phyloP scores from a whole-genome alignment of 2,113 vertebrate species.

The Sphyrna mokarran region DNA sequence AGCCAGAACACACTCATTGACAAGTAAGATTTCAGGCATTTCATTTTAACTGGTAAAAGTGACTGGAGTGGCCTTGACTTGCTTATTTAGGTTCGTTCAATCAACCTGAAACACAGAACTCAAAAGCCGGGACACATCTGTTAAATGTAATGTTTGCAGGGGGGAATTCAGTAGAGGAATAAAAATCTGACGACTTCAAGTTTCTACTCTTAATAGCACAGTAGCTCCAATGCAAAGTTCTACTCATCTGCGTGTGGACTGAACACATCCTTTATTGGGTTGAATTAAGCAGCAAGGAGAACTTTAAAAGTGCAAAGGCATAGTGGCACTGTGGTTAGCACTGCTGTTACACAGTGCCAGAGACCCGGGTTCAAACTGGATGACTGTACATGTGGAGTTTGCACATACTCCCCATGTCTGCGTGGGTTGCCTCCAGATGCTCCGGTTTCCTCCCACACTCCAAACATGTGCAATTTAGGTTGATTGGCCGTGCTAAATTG shows the following conservation, averaged over 20 bases:
- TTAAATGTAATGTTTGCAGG: not conserved
- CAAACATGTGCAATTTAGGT: too few relatives aligned
- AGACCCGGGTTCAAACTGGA: too few relatives aligned
- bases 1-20: not conserved
- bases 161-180: not conserved
- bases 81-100: not conserved
- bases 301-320: not conserved
- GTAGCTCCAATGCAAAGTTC: not conserved
- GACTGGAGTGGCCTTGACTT: not conserved
- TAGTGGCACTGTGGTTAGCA: too few relatives aligned
- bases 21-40: not conserved
- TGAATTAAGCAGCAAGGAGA: not conserved
- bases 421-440: too few relatives aligned
- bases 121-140: not conserved
- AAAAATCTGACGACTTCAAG: not conserved
- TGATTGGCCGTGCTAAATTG: too few relatives aligned
- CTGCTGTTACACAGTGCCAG: too few relatives aligned
- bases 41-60: not conserved
- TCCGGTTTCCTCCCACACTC: too few relatives aligned
- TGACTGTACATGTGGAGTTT: too few relatives aligned
- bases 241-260: not conserved
- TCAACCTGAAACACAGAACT: not conserved
- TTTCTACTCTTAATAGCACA: not conserved
- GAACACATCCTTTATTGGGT: not conserved
- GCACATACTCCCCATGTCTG: too few relatives aligned